Conservation (phyloP, 1,140 invertebrate species). For the Acromyrmex heyeri region DNA sequence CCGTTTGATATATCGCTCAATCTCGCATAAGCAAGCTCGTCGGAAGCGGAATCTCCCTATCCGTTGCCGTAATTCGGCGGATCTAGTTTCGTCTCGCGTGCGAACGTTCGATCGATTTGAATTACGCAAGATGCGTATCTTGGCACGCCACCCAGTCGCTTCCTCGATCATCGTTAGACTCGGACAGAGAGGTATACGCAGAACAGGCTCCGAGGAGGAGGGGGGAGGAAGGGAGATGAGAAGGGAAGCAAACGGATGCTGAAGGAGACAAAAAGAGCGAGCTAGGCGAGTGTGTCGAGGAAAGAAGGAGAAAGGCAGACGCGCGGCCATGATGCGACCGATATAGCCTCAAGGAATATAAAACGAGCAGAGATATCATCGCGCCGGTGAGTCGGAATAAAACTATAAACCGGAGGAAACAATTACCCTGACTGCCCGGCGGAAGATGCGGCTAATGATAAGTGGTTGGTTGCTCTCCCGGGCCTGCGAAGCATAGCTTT, state of each 20-base stretch:
- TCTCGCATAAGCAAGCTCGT: slow-evolving; percentile 25
- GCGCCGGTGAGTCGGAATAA: slow-evolving; percentile 79
- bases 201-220: neutral
- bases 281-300: slow-evolving; percentile 41
- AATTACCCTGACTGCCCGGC: slow-evolving; percentile 80
- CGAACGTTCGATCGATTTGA: slow-evolving; percentile 16
- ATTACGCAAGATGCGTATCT: slow-evolving; percentile 44
- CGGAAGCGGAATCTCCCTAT: slow-evolving; percentile 9
- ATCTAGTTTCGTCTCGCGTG: slow-evolving; percentile 32
- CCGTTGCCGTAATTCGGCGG: slow-evolving; percentile 39
- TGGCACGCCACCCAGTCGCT: slow-evolving; percentile 37
- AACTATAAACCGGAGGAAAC: slow-evolving; percentile 84
- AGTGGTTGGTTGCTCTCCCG: slow-evolving; percentile 76
- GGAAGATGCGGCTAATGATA: slow-evolving; percentile 82
- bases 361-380: slow-evolving; percentile 82
- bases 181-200: neutral
- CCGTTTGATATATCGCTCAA: slow-evolving; percentile 53
- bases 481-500: slow-evolving; percentile 66
- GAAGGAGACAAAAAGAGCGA: slow-evolving; percentile 33
- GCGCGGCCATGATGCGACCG: slow-evolving; percentile 71
- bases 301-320: slow-evolving; percentile 63
- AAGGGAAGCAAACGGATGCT: slow-evolving; percentile 21
- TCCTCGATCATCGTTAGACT: slow-evolving; percentile 3
- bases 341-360: slow-evolving; percentile 80
- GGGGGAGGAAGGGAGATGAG: no score